phyloP scores from a whole-genome alignment of 2,113 vertebrate genomes.

The Orcinus orca region DNA sequence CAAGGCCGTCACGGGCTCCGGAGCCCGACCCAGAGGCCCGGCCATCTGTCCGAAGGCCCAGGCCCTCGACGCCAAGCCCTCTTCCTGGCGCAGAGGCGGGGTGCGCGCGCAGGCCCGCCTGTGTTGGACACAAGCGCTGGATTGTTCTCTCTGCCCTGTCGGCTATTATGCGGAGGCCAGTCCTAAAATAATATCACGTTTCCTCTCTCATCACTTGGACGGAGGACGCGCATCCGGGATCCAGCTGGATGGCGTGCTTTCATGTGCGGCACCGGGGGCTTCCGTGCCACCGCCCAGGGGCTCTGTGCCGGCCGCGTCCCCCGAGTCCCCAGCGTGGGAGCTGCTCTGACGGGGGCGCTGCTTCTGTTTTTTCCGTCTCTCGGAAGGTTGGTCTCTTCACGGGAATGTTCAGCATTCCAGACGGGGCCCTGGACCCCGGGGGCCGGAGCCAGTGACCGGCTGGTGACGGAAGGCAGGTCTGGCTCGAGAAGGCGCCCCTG shows the following conservation, averaged over 20 bases:
- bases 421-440: background rate
- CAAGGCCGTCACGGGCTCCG: background rate
- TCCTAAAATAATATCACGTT: conserved; percentile 81
- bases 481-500: background rate
- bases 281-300: background rate
- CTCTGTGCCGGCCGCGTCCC: background rate
- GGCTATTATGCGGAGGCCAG: conserved; percentile 72
- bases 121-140: conserved; percentile 41
- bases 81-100: background rate
- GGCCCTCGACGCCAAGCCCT: background rate
- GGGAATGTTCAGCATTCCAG: background rate
- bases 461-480: background rate
- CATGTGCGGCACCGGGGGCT: conserved; percentile 3
- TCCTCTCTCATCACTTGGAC: conserved; percentile 71
- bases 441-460: background rate
- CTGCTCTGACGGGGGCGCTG: background rate
- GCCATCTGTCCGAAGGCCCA: background rate
- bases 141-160: conserved; percentile 72
- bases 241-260: conserved; percentile 48
- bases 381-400: conserved; percentile 2
- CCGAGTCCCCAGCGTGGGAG: background rate
- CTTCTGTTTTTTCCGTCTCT: background rate
- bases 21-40: background rate
- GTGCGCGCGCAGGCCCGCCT: conserved; percentile 32
- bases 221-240: conserved; percentile 65